Percentiles rank a stretch among this genome's conserved stretches.
Conservation (phyloP, 2,888 invertebrate species). For the Cynaeus angustus region DNA sequence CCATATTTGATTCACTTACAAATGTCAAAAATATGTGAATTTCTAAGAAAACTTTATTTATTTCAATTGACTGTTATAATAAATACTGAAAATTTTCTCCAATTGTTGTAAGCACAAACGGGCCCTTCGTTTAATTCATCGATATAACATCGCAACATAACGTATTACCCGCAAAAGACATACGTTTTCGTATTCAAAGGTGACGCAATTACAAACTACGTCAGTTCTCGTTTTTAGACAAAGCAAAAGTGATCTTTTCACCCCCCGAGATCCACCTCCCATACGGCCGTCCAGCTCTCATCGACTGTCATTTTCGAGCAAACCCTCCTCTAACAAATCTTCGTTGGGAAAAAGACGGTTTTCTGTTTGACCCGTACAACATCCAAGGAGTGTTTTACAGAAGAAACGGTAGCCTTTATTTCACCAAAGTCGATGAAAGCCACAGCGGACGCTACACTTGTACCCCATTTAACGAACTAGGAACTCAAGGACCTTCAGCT, state of each 20-base stretch:
- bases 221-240: slow-evolving; percentile 85
- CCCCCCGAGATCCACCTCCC: slow-evolving; percentile 90
- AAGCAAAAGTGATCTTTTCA: slow-evolving; percentile 92
- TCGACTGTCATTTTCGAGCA: slow-evolving; percentile 94
- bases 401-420: slow-evolving; percentile 85
- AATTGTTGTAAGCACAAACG: too few relatives aligned
- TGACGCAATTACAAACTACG: too few relatives aligned
- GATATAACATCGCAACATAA: too few relatives aligned
- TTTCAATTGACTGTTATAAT: too few relatives aligned
- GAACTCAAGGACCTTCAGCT: slow-evolving; percentile 88
- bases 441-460: slow-evolving; percentile 93
- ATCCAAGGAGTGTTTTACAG: slow-evolving; percentile 90
- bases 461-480: slow-evolving; percentile 92
- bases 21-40: too few relatives aligned
- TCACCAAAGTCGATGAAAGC: slow-evolving; percentile 86
- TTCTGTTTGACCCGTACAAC: slow-evolving; percentile 91
- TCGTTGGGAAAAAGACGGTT: slow-evolving; percentile 95
- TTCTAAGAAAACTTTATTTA: too few relatives aligned
- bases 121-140: too few relatives aligned
- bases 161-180: too few relatives aligned
- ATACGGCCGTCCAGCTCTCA: slow-evolving; percentile 85
- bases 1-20: too few relatives aligned
- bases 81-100: too few relatives aligned
- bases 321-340: slow-evolving; percentile 93
- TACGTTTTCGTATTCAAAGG: too few relatives aligned